phyloP scores from a whole-genome alignment of 2,888 invertebrate genomes.

The Drosophila crucigera region DNA sequence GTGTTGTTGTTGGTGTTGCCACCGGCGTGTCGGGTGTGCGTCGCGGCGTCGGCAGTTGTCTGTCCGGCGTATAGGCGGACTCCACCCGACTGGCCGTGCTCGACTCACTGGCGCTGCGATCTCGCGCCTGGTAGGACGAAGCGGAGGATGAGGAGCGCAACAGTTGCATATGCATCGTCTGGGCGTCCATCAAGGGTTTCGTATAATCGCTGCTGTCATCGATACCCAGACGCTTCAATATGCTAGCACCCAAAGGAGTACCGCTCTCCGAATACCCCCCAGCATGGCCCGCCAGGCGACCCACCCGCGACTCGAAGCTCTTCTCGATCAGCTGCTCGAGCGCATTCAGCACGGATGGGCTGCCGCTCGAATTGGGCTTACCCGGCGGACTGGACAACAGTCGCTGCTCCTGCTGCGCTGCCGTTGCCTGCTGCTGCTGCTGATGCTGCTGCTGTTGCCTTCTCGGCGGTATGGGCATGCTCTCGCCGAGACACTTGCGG shows the following conservation, averaged over 20 bases:
- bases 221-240: conserved; percentile 95
- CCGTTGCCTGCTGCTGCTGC: conserved; percentile 85
- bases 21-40: conserved; percentile 56
- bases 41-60: conserved; percentile 82
- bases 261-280: conserved; percentile 83
- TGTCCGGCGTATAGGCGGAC: conserved; percentile 91
- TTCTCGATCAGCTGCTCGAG: conserved; percentile 98
- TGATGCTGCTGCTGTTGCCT: conserved; percentile 78
- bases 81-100: conserved; percentile 94
- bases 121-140: conserved; percentile 89
- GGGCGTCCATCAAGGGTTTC: conserved; percentile 94
- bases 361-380: conserved; percentile 86
- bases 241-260: conserved; percentile 95
- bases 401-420: conserved; percentile 85
- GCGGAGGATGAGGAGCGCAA: conserved; percentile 86
- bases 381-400: conserved; percentile 86
- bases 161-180: conserved; percentile 95
- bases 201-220: conserved; percentile 97
- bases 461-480: conserved; percentile 86
- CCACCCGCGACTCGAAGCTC: conserved; percentile 95
- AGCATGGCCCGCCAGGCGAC: conserved; percentile 86
- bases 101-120: conserved; percentile 94
- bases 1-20: conserved; percentile 40
- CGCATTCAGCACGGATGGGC: conserved; percentile 96
- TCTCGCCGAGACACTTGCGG: conserved; percentile 94